Evolutionary conservation across 2,113 vertebrate species (phyloP), one percentile per base, ranked within the genome.

Genomic region (Cyrtonyx montezumae): DNA sequence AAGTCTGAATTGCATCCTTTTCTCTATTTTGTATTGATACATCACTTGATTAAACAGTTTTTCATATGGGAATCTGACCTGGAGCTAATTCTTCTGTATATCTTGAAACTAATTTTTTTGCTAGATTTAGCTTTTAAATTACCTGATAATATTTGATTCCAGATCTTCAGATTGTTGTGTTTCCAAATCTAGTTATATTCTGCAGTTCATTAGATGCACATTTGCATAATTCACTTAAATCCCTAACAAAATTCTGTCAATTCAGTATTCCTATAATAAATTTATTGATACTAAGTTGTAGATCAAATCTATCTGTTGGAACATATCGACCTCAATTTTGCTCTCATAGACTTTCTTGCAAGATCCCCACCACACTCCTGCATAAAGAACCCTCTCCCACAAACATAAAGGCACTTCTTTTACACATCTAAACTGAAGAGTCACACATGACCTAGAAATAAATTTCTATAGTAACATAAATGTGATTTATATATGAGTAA

Each of bases 201-300:
- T 68, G 49, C 23, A 8, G 48, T 63, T 94, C 94, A 69, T 94
- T 87, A 90, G 93, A 59, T 4, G n/a, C 3, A 61, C 4, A 53
- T 94, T 91, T 93, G 32, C 61, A 88, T 87, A 91, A 78, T 63
- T 94, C 56, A 90, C n/a, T 56, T 18, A 90, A 90, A 88, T 92
- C 62, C 21, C 36, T 84, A 78, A 93, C 83, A 89, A 88, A 76
- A 87, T 46, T 80, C 30, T 90, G 74, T 92, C 45, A 55, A 92
- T 71, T 36, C 22, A 18, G 80, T 90, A 91, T 69, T 21, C 26
- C 70, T 81, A 11, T 42, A 75, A 56, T 58, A 84, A 7, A 3
- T 79, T 87, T 78, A 46, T 46, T 78, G 66, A 18, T 84, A 37
- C 20, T 91, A 73, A 91, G 12, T 16, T 59, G 8, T 48, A 59